These are phyloP conservation scores for Sebastes umbrosus DNA, from an alignment of 2,797 vertebrate genomes.

Conservation along the genomic window DNA sequence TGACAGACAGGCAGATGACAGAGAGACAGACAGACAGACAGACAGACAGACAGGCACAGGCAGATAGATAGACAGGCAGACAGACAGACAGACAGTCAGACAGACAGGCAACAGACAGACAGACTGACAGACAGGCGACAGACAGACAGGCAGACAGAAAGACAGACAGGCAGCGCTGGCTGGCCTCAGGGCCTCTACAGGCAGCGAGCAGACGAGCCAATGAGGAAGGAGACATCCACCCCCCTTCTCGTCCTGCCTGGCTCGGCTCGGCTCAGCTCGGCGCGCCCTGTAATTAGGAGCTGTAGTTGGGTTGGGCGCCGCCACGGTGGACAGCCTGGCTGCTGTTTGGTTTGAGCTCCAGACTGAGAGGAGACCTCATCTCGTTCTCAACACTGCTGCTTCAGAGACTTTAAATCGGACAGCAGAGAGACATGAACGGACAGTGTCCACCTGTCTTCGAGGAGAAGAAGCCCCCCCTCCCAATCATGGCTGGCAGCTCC, in stretches of 20 bases:
- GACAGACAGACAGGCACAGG: rapidly evolving
- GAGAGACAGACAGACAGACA: too few species aligned
- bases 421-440: conserved; percentile 53
- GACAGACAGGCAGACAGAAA: too few species aligned
- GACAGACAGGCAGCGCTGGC: conserved; percentile 74
- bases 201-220: conserved; percentile 85
- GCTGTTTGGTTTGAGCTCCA: conserved; percentile 27
- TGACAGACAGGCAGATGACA: rapidly evolving
- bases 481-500: conserved; percentile 78
- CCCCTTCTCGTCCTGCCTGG: conserved; percentile 60
- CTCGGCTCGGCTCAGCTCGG: conserved; percentile 65
- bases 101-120: too few species aligned
- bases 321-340: conserved; percentile 76
- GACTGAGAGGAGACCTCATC: conserved; percentile 25
- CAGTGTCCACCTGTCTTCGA: conserved; percentile 80
- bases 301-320: conserved; percentile 87
- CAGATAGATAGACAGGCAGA: conserved; percentile 53
- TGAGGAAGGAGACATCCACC: conserved; percentile 87
- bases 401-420: not conserved
- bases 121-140: too few species aligned
- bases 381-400: not conserved
- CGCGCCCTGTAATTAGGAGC: conserved; percentile 92
- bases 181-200: conserved; percentile 87
- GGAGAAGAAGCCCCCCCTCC: conserved; percentile 88
- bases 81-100: too few species aligned